Base-by-base conservation (phyloP, 2,888 invertebrate genomes). In the Vannuccia rotundouncinata region DNA sequence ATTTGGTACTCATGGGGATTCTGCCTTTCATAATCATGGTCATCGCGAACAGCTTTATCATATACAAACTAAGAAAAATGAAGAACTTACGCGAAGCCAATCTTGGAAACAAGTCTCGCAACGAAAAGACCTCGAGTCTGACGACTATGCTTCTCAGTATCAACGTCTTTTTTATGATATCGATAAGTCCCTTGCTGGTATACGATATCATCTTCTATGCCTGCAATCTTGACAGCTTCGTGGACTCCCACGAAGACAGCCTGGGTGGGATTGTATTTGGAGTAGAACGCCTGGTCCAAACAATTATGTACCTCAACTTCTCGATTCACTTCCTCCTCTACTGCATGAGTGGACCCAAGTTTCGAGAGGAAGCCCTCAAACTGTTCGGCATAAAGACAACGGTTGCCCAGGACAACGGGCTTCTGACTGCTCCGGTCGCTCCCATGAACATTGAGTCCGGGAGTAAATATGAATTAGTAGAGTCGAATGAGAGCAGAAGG, bases 311-410 rank as follows among this genome's bases (percentile, higher is more conserved):
- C 31, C 79, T 80, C 2, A 80, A 80, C 31, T 80, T 59, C 28
- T 78, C 80, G 0, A 80, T 80, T 27, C 80, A 80, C 25, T 80
- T 80, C 28, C 29, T 80, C 31, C 80, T 80, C 17, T 80, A 80
- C 59, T 80, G 80, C 28, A 31, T 80, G 79, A 80, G 78, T 81
- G 80, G 80, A 27, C 80, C 80, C 2, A 45, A 45, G 13, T 80
- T 80, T 80, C 77, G 79, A 0, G 80, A 31, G 25, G 80, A 80
- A 45, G 80, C 80, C 0, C 22, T 80, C 13, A 25, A 30, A 78
- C 22, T 80, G 29, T 80, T 79, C 31, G 31, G 79, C n/a, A 77
- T 77, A n/a, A n/a, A n/a, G n/a, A n/a, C n/a, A n/a, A n/a, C n/a
- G n/a, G n/a, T n/a, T n/a, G n/a, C n/a, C n/a, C n/a, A n/a, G n/a